Evolutionary conservation across 2,888 invertebrate species (phyloP).

Genomic region (Serripes groenlandicus): DNA sequence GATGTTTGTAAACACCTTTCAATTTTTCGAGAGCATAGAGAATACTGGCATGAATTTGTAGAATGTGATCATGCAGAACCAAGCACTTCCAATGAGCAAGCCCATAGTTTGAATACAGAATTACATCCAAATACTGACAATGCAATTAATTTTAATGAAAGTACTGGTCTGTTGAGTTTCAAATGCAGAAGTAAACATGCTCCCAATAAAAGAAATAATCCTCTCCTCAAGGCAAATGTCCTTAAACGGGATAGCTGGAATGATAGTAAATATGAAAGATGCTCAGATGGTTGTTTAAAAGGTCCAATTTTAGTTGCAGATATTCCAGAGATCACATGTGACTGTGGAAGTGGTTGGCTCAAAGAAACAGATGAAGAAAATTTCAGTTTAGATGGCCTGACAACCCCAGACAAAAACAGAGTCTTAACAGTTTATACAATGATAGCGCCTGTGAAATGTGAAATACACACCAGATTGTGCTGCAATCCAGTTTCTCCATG

Average conservation of each 20-base stretch:
- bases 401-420: constrained; percentile 9
- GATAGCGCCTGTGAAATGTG: constrained; percentile 34
- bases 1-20: neutral
- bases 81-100: neutral
- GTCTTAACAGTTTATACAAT: constrained; percentile 30
- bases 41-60: constrained; percentile 6
- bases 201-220: constrained; percentile 8
- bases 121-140: neutral
- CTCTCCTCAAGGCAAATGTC: neutral
- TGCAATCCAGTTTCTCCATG: constrained; percentile 24
- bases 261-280: constrained; percentile 10
- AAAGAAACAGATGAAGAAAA: constrained; percentile 5
- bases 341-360: constrained; percentile 23
- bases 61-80: neutral
- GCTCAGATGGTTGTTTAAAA: constrained; percentile 20
- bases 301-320: constrained; percentile 23
- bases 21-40: neutral
- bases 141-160: constrained; percentile 15
- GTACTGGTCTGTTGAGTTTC: constrained; percentile 18
- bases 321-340: constrained; percentile 29
- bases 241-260: constrained; percentile 16
- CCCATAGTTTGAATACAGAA: neutral
- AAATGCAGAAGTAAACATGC: constrained; percentile 12
- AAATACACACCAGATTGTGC: constrained; percentile 31
- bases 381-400: constrained; percentile 15